Conservation (phyloP, 2,113 vertebrate species). For the Colius striatus region DNA sequence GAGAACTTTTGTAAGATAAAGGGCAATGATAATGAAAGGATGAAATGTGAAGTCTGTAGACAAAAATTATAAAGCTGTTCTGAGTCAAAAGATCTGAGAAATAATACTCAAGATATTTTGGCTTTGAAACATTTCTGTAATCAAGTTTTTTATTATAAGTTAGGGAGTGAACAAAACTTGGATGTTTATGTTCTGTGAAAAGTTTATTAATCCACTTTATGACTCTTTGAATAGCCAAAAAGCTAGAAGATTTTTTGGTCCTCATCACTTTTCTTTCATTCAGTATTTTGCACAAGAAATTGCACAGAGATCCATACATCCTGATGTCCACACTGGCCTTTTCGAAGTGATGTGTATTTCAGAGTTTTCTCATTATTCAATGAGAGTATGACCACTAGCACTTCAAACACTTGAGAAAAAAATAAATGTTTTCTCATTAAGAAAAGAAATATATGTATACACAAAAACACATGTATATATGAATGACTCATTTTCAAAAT, state of each 20-base stretch:
- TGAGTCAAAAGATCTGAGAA: neutral
- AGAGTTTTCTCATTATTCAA: neutral
- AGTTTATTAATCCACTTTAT: neutral
- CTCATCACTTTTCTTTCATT: neutral
- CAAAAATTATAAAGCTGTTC: neutral
- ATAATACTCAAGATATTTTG: neutral
- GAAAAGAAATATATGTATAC: neutral
- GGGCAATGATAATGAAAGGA: neutral
- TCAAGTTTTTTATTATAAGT: neutral
- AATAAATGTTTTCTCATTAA: neutral
- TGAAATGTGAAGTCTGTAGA: neutral
- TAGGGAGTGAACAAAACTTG: neutral
- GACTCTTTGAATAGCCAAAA: neutral
- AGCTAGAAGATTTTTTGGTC: neutral
- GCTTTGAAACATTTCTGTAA: neutral
- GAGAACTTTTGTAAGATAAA: neutral
- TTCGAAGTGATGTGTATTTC: neutral
- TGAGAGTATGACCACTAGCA: neutral
- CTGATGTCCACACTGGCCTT: neutral
- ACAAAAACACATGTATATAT: neutral
- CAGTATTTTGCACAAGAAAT: neutral
- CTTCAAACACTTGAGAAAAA: neutral
- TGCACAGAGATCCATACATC: neutral
- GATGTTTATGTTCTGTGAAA: neutral
- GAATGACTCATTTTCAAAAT: neutral